Conservation (phyloP, 2,113 vertebrate genomes). For the Kryptolebias marmoratus region DNA sequence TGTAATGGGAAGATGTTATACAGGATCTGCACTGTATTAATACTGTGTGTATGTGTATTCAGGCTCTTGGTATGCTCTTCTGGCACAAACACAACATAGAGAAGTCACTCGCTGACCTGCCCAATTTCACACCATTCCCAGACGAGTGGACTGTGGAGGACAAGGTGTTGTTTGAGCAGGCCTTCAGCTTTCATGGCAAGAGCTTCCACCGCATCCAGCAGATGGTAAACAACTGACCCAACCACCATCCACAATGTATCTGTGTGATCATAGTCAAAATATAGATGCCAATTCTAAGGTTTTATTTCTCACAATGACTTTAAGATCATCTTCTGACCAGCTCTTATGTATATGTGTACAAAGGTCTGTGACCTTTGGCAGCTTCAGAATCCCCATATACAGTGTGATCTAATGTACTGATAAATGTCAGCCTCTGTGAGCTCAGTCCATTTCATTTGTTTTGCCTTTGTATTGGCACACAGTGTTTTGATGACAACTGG, state of each 20-base stretch:
- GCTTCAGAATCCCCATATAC: too few relatives aligned
- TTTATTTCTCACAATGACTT: too few relatives aligned
- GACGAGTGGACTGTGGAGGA: constrained; percentile 99
- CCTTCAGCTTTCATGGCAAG: constrained; percentile 98
- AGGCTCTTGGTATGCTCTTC: constrained; percentile 98
- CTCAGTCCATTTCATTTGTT: too few relatives aligned
- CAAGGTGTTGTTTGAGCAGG: constrained; percentile 97
- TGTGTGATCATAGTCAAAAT: too few relatives aligned
- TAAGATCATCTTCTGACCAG: too few relatives aligned
- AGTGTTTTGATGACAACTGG: too few relatives aligned
- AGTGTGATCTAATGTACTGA: too few relatives aligned
- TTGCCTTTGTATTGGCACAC: too few relatives aligned
- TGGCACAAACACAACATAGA: constrained; percentile 99
- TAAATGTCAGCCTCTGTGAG: too few relatives aligned
- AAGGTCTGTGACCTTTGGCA: too few relatives aligned
- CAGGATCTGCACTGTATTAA: neutral
- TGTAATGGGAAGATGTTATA: neutral
- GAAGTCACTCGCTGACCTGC: constrained; percentile 95
- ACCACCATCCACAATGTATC: neutral
- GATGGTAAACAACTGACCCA: constrained; percentile 83
- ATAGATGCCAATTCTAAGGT: too few relatives aligned
- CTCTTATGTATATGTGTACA: too few relatives aligned
- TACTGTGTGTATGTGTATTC: constrained; percentile 20
- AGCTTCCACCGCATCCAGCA: constrained; percentile 99
- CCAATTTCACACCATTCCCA: constrained; percentile 97